Evolutionary conservation across 2,888 invertebrate genomes (phyloP), one percentile per base, ranked within the genome.

Genomic region (Onchidella celtica): DNA sequence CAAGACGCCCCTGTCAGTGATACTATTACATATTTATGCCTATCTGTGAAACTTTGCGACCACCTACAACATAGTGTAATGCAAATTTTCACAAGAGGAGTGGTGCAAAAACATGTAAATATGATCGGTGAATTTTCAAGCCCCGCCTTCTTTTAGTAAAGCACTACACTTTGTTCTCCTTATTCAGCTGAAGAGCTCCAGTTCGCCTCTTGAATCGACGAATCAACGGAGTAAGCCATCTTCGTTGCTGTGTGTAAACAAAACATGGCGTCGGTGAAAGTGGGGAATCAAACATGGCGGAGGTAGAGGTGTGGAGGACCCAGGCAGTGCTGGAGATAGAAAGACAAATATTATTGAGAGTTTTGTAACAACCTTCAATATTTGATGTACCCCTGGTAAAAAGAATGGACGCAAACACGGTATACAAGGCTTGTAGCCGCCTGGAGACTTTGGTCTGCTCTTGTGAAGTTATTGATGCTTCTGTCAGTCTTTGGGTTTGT

Each of bases 341-440:
- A 69, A 38, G 40, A 38, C 69, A 69, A 69, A 69, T 69, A 69
- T 69, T 69, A 38, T 69, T 38, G 69, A 40, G 69, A 69, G 36
- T 69, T 69, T 69, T 69, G 69, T 69, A 69, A 69, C 69, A 69
- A 69, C 69, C 24, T 38, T 27, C 69, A 69, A 69, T 69, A 40
- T 69, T 69, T 69, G 69, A 69, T 69, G 69, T 69, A 40, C 69
- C 69, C 69, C 69, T n/a, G 40, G 3, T 11, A 40, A 17, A 27
- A 40, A 69, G 69, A 40, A 40, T 69, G 69, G 74, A 6, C 24
- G 61, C 76, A 47, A 24, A 68, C 68, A 55, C 17, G 29, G 34
- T 65, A 65, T 24, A 32, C 76, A 32, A 21, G n/a, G n/a, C n/a
- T n/a, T n/a, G n/a, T n/a, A n/a, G n/a, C n/a, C n/a, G n/a, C n/a